phyloP scores from a whole-genome alignment of 2,888 invertebrate genomes.

The Phortica okadai region DNA sequence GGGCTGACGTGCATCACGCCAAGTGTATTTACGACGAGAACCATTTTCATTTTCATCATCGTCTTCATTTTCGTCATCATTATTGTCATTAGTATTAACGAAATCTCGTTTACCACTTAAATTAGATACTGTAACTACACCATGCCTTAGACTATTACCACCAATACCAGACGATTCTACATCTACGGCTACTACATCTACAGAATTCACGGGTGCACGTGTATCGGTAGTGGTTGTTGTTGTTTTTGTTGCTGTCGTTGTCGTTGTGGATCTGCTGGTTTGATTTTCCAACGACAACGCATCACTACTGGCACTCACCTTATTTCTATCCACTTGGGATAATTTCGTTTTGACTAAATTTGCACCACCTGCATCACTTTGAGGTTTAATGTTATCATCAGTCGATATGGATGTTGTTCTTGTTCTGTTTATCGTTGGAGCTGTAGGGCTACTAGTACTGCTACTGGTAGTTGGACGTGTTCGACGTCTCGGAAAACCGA shows the following conservation, averaged over 20 bases:
- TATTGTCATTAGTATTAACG: slow-evolving; percentile 20
- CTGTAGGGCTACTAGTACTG: not conserved
- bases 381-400: slow-evolving; percentile 48
- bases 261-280: slow-evolving; percentile 40
- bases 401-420: slow-evolving; percentile 49
- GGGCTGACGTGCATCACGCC: slow-evolving; percentile 49
- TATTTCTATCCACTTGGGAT: slow-evolving; percentile 65
- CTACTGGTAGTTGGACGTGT: slow-evolving; percentile 73
- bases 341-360: slow-evolving; percentile 56
- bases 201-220: slow-evolving; percentile 28
- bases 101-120: slow-evolving; percentile 49
- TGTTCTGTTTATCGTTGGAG: slow-evolving; percentile 41
- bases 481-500: slow-evolving; percentile 77
- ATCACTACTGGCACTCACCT: slow-evolving; percentile 59
- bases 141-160: slow-evolving; percentile 69
- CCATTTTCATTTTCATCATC: slow-evolving; percentile 34
- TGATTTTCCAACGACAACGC: slow-evolving; percentile 29
- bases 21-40: slow-evolving; percentile 34
- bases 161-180: slow-evolving; percentile 62
- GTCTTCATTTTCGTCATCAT: slow-evolving; percentile 33
- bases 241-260: slow-evolving; percentile 38
- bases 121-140: slow-evolving; percentile 57
- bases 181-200: slow-evolving; percentile 44
- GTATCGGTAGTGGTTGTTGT: slow-evolving; percentile 37
- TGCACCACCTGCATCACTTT: slow-evolving; percentile 55